Conservation (phyloP, 2,797 vertebrate species). For the Garrulus glandarius region DNA sequence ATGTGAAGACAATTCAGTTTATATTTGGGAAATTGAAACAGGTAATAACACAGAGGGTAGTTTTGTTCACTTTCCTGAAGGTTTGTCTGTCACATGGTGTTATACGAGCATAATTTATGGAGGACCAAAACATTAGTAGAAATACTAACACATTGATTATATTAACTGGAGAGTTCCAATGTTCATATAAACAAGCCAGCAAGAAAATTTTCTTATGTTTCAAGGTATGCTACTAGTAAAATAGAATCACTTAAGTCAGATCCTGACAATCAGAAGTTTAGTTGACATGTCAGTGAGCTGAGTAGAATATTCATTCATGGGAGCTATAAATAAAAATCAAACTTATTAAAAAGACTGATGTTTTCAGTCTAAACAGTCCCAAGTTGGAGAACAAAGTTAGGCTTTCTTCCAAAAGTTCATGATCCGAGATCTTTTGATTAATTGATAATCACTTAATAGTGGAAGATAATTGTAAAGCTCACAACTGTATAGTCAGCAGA, state of each 20-base stretch:
- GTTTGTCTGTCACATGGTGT: background rate
- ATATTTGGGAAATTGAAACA: constrained; percentile 82
- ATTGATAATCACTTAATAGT: constrained; percentile 47
- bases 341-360: constrained; percentile 29
- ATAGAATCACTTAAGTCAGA: background rate
- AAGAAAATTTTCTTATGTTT: background rate
- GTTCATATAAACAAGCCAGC: background rate
- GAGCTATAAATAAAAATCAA: constrained; percentile 51
- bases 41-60: constrained; percentile 46
- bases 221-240: background rate
- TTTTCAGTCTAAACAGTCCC: constrained; percentile 39
- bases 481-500: background rate
- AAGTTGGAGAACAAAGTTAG: constrained; percentile 6
- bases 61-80: background rate
- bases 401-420: constrained; percentile 36
- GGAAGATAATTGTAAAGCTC: constrained; percentile 37
- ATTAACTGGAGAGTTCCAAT: background rate
- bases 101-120: background rate
- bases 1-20: constrained; percentile 77
- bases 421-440: constrained; percentile 32
- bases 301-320: constrained; percentile 48
- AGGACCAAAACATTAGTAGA: background rate
- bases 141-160: background rate
- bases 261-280: background rate
- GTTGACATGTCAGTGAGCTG: background rate